Evolutionary conservation across 1,140 invertebrate species (phyloP), one percentile per base, ranked within the genome.

Genomic region (Mactra quadrangularis): DNA sequence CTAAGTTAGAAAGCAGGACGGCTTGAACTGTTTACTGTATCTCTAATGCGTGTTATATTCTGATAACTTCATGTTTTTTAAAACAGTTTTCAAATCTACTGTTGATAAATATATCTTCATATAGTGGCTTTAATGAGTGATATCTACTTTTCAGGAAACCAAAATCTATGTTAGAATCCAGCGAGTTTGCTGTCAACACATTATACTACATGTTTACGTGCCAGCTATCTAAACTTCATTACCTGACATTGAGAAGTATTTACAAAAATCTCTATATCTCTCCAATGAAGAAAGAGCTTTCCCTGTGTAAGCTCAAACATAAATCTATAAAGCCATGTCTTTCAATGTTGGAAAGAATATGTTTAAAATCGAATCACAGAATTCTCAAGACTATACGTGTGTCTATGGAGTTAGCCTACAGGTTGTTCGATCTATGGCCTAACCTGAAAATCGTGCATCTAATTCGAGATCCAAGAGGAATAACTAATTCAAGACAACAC

Each of bases 371-470:
- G 11, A 29, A 17, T 29, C 64, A 68, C 31, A 38, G 64, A 2
- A 25, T 68, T 22, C 29, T 50, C 27, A 68, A 68, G 33, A 68
- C 64, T 27, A 68, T 68, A 4, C n/a, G 64, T 13, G 47, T 68
- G 17, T 68, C 64, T 4, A 50, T 68, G 41, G 64, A 68, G 47
- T 41, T 68, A 31, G 64, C 47, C 1, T 0, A 50, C 3, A 68
- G 2, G 0, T 47, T 68, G 64, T 31, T 68, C 27, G 45, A 31
- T 25, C 22, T 68, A 15, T 68, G 64, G 64, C 64, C 64, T 4
- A 68, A 68, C 45, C 47, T 68, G 45, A 68, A 68, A 50, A n/a
- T 68, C 11, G 29, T 68, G 11, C 41, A 68, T 50, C 31, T 68
- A 31, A 25, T 68, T 29, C 64, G 64, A 17, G 64, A 68, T n/a